A percentile compares a stretch with the other conserved stretches of the same genome.
Evolutionary conservation across 2,888 invertebrate species (phyloP).

Genomic region (Polyploca ridens): DNA sequence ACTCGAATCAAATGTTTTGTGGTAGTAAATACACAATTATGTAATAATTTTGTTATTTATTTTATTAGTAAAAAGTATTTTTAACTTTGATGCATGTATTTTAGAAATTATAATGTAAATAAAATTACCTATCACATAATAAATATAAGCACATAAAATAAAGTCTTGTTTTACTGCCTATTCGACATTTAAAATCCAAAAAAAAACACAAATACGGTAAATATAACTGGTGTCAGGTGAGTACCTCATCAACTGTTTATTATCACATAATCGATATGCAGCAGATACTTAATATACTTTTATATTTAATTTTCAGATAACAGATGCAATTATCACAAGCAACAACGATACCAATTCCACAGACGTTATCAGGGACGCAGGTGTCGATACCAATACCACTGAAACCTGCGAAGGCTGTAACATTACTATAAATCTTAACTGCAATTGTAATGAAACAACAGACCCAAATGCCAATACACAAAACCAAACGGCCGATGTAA

Average conservation of each 20-base stretch:
- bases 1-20: neutral
- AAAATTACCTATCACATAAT: conserved; percentile 40
- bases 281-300: neutral
- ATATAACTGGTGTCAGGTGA: neutral
- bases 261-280: neutral
- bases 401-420: conserved; percentile 11
- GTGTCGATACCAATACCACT: conserved; percentile 18
- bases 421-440: conserved; percentile 19
- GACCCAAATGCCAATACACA: conserved; percentile 15
- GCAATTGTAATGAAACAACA: conserved; percentile 27
- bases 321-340: conserved; percentile 52
- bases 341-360: conserved; percentile 29
- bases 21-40: conserved; percentile 17
- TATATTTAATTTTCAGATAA: conserved; percentile 51
- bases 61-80: conserved; percentile 40
- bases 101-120: conserved; percentile 48
- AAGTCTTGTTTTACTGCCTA: conserved; percentile 38
- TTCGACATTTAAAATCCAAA: neutral
- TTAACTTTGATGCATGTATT: conserved; percentile 40
- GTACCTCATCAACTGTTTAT: too few species aligned
- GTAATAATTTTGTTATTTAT: conserved; percentile 44
- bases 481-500: neutral
- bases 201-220: neutral
- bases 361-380: conserved; percentile 18
- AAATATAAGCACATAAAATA: conserved; percentile 30